phyloP scores from a whole-genome alignment of 1,140 invertebrate species.

The Zophobas atratus region DNA sequence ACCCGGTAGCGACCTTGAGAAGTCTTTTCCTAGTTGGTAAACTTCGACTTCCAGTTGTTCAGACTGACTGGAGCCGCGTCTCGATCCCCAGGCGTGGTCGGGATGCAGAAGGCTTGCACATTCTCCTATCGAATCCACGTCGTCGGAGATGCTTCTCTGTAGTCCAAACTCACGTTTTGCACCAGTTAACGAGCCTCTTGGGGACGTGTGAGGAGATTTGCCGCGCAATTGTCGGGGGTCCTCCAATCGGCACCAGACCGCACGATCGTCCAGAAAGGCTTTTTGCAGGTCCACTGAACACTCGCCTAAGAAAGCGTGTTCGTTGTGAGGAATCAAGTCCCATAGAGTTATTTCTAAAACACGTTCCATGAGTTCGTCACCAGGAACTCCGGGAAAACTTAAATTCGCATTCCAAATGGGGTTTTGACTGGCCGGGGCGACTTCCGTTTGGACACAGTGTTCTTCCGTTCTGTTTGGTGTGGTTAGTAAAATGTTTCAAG shows the following conservation, averaged over 20 bases:
- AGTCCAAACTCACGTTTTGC: conserved; percentile 77
- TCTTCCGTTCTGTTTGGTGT: conserved; percentile 76
- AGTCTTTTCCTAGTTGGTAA: conserved; percentile 88
- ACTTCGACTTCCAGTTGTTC: conserved; percentile 88
- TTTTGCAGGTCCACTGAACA: conserved; percentile 85
- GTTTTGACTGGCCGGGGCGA: conserved; percentile 86
- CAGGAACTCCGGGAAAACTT: conserved; percentile 83
- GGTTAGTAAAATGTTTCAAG: not conserved
- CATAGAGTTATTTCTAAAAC: conserved; percentile 90
- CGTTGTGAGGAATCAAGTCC: conserved; percentile 86
- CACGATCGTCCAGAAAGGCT: conserved; percentile 87
- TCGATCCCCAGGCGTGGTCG: conserved; percentile 86
- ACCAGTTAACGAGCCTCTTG: conserved; percentile 83
- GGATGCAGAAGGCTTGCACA: conserved; percentile 84
- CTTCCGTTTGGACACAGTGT: conserved; percentile 82
- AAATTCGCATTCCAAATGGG: conserved; percentile 94
- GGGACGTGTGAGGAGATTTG: conserved; percentile 83
- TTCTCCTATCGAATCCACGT: conserved; percentile 81
- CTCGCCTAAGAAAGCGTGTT: conserved; percentile 88
- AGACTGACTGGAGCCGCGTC: conserved; percentile 87
- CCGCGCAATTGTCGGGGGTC: conserved; percentile 80
- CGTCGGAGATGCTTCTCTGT: conserved; percentile 80
- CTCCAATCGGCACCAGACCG: conserved; percentile 90
- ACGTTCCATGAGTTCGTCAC: conserved; percentile 83
- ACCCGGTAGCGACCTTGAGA: conserved; percentile 87